Percentiles rank a stretch among this genome's conserved stretches.
phyloP scores from a whole-genome alignment of 2,113 vertebrate genomes.

The Atherinomorus stipes region DNA sequence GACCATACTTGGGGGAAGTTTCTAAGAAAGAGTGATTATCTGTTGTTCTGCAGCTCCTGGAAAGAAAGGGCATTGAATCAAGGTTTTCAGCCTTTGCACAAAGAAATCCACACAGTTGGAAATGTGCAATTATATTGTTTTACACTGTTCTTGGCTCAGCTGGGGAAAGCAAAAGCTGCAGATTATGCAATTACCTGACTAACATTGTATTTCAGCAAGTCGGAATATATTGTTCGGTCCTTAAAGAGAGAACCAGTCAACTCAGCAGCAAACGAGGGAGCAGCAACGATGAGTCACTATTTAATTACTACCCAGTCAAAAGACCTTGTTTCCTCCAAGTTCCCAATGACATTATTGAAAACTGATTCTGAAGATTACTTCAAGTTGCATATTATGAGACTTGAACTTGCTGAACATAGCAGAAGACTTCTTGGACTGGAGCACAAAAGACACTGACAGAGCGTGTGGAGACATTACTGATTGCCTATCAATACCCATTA shows the following conservation, averaged over 20 bases:
- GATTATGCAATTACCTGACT: conserved; percentile 38
- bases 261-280: conserved; percentile 44
- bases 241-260: conserved; percentile 31
- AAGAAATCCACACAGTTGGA: conserved; percentile 7
- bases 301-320: conserved; percentile 60
- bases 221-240: conserved; percentile 8
- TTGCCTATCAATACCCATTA: conserved; percentile 72
- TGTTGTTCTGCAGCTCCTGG: conserved; percentile 33
- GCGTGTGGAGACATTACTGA: conserved; percentile 52
- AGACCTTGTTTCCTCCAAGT: conserved; percentile 43
- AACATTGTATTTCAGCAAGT: conserved; percentile 15
- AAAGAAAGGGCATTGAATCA: conserved; percentile 34
- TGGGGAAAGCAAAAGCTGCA: conserved; percentile 7
- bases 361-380: conserved; percentile 61
- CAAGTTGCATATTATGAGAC: conserved; percentile 61
- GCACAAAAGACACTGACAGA: conserved; percentile 43
- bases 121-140: conserved; percentile 39
- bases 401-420: conserved; percentile 69
- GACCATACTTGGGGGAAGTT: background rate
- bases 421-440: conserved; percentile 32
- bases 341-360: conserved; percentile 62
- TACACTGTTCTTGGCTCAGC: conserved; percentile 31
- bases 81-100: conserved; percentile 13
- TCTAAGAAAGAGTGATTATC: conserved; percentile 17
- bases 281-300: conserved; percentile 48